These are phyloP conservation scores for Meriones psammophilus DNA, from an alignment of 2,797 vertebrate genomes.

Conservation along the genomic window DNA sequence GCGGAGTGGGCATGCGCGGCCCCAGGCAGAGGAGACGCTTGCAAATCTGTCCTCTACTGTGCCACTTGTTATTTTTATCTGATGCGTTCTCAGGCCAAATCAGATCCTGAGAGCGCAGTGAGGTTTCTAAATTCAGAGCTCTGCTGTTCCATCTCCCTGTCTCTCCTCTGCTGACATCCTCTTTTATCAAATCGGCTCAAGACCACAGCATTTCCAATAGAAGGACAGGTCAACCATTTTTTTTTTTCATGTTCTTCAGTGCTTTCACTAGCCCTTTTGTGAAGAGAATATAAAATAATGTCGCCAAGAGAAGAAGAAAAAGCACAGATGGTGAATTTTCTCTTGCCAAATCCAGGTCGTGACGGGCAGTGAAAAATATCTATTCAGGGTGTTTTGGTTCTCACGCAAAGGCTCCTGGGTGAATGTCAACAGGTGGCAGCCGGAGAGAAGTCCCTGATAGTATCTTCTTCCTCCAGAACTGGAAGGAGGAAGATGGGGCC, in stretches of 20 bases:
- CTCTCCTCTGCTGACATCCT: conserved; percentile 9
- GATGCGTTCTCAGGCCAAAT: conserved; percentile 90
- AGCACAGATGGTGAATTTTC: conserved; percentile 14
- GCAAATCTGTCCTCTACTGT: conserved; percentile 91
- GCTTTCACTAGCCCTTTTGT: conserved; percentile 54
- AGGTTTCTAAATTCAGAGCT: conserved; percentile 82
- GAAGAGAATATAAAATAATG: neutral
- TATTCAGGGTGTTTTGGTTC: neutral
- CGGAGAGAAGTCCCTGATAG: neutral
- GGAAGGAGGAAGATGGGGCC: neutral
- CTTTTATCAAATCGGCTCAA: conserved; percentile 46
- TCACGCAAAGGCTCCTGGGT: neutral
- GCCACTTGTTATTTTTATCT: conserved; percentile 96
- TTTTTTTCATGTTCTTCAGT: neutral
- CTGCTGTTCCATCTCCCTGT: conserved; percentile 35
- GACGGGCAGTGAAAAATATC: neutral
- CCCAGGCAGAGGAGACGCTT: conserved; percentile 90
- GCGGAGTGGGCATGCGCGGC: conserved; percentile 87
- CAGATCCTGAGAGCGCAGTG: conserved; percentile 85
- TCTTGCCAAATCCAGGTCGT: neutral
- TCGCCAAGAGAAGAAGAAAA: neutral
- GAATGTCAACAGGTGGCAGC: conserved; percentile 22
- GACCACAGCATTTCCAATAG: conserved; percentile 68
- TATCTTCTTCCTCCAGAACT: neutral
- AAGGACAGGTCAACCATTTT: neutral